These are phyloP conservation scores for Diploscapter pachys DNA, from an alignment of 1,140 invertebrate genomes.

Conservation along the genomic window DNA sequence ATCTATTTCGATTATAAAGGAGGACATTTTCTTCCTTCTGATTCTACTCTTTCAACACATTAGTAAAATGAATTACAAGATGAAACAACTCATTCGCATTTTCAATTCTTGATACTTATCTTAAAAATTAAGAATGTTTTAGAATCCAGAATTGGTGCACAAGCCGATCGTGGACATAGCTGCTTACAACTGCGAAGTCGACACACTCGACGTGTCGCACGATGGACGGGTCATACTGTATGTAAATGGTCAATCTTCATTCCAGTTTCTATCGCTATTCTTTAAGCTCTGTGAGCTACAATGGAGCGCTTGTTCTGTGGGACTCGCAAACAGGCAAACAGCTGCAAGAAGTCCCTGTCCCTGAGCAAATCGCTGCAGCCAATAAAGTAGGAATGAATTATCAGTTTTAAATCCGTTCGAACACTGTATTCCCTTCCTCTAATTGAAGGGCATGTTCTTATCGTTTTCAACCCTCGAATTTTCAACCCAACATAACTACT, in stretches of 20 bases:
- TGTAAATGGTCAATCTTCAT: not conserved
- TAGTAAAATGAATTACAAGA: not conserved
- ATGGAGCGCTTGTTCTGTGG: conserved; percentile 21
- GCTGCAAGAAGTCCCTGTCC: conserved; percentile 20
- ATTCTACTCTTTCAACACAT: not conserved
- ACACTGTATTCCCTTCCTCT: not conserved
- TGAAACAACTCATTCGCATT: not conserved
- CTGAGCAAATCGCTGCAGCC: conserved; percentile 10
- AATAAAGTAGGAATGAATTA: conserved; percentile 11
- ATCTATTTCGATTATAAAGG: too few relatives aligned
- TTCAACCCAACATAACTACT: not conserved
- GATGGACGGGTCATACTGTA: conserved; percentile 21
- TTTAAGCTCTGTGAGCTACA: conserved; percentile 23
- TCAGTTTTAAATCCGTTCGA: not conserved
- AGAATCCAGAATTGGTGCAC: conserved; percentile 14
- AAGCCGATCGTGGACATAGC: conserved; percentile 10
- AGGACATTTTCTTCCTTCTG: too few relatives aligned
- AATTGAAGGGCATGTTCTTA: not conserved
- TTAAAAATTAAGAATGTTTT: not conserved
- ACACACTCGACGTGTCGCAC: conserved; percentile 23
- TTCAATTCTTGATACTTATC: conserved; percentile 5
- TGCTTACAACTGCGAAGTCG: conserved; percentile 11
- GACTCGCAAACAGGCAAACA: conserved; percentile 6
- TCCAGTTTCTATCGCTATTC: not conserved
- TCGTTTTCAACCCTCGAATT: not conserved